Conservation (phyloP, 2,113 vertebrate species). For the Istiophorus platypterus region DNA sequence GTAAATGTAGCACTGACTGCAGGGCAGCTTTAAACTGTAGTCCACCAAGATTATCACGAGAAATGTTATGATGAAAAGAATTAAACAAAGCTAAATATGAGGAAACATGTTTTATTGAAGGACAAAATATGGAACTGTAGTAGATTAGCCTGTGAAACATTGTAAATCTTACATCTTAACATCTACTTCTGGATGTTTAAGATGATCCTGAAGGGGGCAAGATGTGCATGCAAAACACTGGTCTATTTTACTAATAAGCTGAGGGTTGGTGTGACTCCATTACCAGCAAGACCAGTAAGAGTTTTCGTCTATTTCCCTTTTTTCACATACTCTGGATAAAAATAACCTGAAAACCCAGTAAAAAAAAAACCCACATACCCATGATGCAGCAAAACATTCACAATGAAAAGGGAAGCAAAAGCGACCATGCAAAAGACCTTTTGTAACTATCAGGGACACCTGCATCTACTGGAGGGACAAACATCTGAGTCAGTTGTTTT, state of each 20-base stretch:
- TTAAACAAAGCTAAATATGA: not conserved
- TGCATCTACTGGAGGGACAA: not conserved
- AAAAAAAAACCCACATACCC: not conserved
- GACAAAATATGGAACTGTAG: not conserved
- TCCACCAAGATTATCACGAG: too few relatives aligned
- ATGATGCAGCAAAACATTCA: not conserved
- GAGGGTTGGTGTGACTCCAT: too few relatives aligned
- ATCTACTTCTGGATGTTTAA: too few relatives aligned
- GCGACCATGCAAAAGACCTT: constrained; percentile 54
- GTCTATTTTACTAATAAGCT: too few relatives aligned
- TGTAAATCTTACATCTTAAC: not conserved
- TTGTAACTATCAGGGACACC: constrained; percentile 35
- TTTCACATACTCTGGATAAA: not conserved
- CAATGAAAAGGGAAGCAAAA: constrained; percentile 63
- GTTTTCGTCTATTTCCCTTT: too few relatives aligned
- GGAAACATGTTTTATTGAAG: not conserved
- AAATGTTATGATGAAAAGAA: too few relatives aligned
- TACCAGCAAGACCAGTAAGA: too few relatives aligned
- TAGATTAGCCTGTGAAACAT: not conserved
- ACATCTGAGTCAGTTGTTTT: not conserved
- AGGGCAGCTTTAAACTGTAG: not conserved
- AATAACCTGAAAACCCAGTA: not conserved
- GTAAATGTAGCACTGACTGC: not conserved
- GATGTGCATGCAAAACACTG: too few relatives aligned
- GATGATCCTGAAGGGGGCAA: too few relatives aligned